Percentiles rank a stretch among this genome's conserved stretches.
Conservation (phyloP, 1,140 invertebrate species). For the Drosophila melanogaster region Release_6_plus_ISO1_MT NC_004354.4:12957001-12957500, state of each 20-base stretch:
- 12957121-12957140: neutral
- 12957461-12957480: slow-evolving; percentile 29
- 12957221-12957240: neutral
- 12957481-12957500: slow-evolving; percentile 22
- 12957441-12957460: slow-evolving; percentile 26
- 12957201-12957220: slow-evolving; percentile 18
- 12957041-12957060: slow-evolving; percentile 40
- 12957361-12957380: slow-evolving; percentile 4
- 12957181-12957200: neutral
- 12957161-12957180: neutral
- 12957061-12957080: slow-evolving; percentile 6
- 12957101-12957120: slow-evolving; percentile 8
- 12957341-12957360: slow-evolving; percentile 2
- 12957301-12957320: slow-evolving; percentile 19
- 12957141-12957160: slow-evolving; percentile 9
- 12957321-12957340: neutral
- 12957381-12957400: slow-evolving; percentile 17
- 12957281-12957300: slow-evolving; percentile 8
- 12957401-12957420: neutral
- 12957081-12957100: slow-evolving; percentile 11
- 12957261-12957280: slow-evolving; percentile 19
- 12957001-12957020: slow-evolving; percentile 44
- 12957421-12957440: slow-evolving; percentile 18
- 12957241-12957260: slow-evolving; percentile 1
- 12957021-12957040: slow-evolving; percentile 11